A percentile compares a stretch with the other conserved stretches of the same genome.
Evolutionary conservation across 2,797 vertebrate species (phyloP).

Genomic region (Alosa sapidissima): DNA sequence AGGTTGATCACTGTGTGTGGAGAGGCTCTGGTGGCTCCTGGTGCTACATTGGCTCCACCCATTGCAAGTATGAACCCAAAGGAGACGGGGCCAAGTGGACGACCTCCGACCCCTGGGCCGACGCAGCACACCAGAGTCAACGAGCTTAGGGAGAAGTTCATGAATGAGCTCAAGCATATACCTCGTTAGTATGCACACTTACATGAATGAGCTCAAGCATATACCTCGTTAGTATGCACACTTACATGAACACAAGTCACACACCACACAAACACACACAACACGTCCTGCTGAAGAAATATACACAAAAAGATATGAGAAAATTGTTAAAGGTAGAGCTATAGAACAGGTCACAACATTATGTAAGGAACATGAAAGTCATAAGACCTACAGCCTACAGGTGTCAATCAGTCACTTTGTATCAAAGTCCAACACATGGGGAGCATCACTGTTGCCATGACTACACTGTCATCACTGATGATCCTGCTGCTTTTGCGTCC

Average conservation of each 20-base stretch:
- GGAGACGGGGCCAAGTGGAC: slow-evolving; percentile 1
- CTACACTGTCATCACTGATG: background rate
- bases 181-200: slow-evolving; percentile 67
- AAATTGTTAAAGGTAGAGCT: too few relatives aligned
- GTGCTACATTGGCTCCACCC: slow-evolving; percentile 26
- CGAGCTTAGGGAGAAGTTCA: slow-evolving; percentile 62
- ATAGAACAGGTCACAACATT: too few relatives aligned
- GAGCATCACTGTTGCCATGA: background rate
- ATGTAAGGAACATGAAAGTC: background rate
- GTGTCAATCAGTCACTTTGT: background rate
- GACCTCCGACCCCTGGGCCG: slow-evolving; percentile 27
- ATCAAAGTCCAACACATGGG: background rate
- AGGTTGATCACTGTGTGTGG: background rate
- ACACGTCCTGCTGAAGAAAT: background rate
- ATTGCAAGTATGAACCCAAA: slow-evolving; percentile 28
- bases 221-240: slow-evolving; percentile 65
- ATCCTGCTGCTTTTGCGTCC: background rate
- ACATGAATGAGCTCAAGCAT: slow-evolving; percentile 65
- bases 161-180: slow-evolving; percentile 63
- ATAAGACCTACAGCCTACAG: background rate
- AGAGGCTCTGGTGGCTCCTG: slow-evolving; percentile 28
- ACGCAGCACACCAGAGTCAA: slow-evolving; percentile 29
- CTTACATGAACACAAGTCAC: background rate
- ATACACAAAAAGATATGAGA: background rate
- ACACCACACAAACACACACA: background rate